Evolutionary conservation across 2,797 vertebrate species (phyloP).

Genomic region (Carcharodon carcharias): DNA sequence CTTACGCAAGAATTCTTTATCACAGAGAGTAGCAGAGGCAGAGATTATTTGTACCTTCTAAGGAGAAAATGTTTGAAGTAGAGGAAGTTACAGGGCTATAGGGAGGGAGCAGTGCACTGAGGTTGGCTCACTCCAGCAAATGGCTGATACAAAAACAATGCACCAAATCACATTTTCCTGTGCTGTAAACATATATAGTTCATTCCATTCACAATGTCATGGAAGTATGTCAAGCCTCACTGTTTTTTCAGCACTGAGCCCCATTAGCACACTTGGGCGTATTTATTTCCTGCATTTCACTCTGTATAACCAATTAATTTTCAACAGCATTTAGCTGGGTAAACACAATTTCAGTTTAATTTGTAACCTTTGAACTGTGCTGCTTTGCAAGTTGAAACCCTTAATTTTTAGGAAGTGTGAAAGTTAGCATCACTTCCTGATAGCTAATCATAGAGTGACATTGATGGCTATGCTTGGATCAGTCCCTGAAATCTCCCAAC

Average conservation of each 20-base stretch:
- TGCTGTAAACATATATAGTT: neutral
- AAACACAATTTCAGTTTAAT: neutral
- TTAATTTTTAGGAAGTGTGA: neutral
- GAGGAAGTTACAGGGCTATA: neutral
- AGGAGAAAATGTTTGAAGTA: neutral
- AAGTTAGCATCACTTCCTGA: neutral
- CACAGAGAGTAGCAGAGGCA: neutral
- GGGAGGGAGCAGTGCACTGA: neutral
- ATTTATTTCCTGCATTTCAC: neutral
- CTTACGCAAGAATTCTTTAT: neutral
- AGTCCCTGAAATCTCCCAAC: neutral
- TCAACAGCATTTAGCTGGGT: neutral
- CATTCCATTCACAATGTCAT: neutral
- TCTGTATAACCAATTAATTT: neutral
- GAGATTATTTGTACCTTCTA: neutral
- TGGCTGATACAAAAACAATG: neutral
- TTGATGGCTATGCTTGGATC: neutral
- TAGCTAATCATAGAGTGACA: neutral
- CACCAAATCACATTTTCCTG: neutral
- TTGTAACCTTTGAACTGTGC: neutral
- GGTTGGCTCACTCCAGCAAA: neutral
- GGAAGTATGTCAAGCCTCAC: neutral
- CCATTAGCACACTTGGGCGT: neutral
- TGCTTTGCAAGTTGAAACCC: neutral
- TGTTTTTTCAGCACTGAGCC: neutral